Percentiles rank a stretch among this genome's conserved stretches.
Conservation (phyloP, 2,797 vertebrate species). For the Sebastes matsubarae region DNA sequence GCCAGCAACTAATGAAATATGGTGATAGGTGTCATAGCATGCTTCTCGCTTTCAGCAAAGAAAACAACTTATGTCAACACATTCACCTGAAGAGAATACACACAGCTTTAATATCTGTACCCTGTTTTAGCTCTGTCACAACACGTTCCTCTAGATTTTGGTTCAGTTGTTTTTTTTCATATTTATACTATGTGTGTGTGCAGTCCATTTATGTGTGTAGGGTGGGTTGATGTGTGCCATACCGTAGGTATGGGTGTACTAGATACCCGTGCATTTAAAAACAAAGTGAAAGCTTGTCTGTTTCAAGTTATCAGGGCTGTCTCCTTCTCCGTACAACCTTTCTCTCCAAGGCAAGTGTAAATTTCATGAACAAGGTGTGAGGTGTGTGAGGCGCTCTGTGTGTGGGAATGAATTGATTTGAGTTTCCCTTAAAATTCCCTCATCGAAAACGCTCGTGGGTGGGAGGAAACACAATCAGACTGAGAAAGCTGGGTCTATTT, state of each 20-base stretch:
- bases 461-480: neutral
- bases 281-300: neutral
- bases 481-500: neutral
- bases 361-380: conserved; percentile 14
- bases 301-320: neutral
- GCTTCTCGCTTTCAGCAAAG: conserved; percentile 10
- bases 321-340: neutral
- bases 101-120: conserved; percentile 1
- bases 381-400: neutral
- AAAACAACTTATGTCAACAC: conserved; percentile 25
- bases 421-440: conserved; percentile 4
- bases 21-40: conserved; percentile 28
- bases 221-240: neutral
- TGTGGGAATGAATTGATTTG: conserved; percentile 22
- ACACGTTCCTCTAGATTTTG: neutral
- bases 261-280: neutral
- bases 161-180: neutral
- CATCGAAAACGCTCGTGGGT: neutral
- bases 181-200: neutral
- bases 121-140: neutral
- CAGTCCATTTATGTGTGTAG: neutral
- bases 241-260: neutral
- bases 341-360: conserved; percentile 10
- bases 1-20: conserved; percentile 46
- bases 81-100: conserved; percentile 2